These are phyloP conservation scores for Gambusia holbrooki DNA, from an alignment of 2,113 vertebrate species.

Conservation along the genomic window DNA sequence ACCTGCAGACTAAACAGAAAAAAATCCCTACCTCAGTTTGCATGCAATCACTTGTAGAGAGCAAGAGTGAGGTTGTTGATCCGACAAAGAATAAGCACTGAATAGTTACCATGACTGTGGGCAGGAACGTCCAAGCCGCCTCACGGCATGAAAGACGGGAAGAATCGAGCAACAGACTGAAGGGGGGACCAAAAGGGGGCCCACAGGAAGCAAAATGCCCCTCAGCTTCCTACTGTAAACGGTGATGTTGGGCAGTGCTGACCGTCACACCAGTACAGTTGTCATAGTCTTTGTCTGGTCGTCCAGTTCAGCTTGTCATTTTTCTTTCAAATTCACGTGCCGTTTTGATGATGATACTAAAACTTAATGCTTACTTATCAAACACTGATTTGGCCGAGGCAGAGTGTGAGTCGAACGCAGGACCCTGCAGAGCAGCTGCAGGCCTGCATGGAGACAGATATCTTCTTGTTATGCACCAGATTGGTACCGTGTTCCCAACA, in stretches of 20 bases:
- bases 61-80: slow-evolving; percentile 62
- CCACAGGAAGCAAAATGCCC: neutral
- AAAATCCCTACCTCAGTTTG: slow-evolving; percentile 48
- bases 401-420: no score
- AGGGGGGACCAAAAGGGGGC: neutral
- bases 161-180: slow-evolving; percentile 29
- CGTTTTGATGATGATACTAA: neutral
- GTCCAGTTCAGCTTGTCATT: no score
- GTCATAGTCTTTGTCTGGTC: no score
- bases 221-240: neutral
- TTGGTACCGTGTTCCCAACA: no score
- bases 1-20: neutral
- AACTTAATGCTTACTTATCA: no score
- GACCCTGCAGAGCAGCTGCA: no score
- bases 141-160: slow-evolving; percentile 45
- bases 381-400: no score
- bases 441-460: no score
- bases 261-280: neutral
- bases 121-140: slow-evolving; percentile 71
- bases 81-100: slow-evolving; percentile 71
- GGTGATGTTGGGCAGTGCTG: neutral
- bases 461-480: no score
- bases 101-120: slow-evolving; percentile 81
- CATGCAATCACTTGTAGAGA: slow-evolving; percentile 56
- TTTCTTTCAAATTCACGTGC: neutral